A percentile compares a stretch with the other conserved stretches of the same genome.
Conservation (phyloP, 2,797 vertebrate species). For the Ciconia nigra region DNA sequence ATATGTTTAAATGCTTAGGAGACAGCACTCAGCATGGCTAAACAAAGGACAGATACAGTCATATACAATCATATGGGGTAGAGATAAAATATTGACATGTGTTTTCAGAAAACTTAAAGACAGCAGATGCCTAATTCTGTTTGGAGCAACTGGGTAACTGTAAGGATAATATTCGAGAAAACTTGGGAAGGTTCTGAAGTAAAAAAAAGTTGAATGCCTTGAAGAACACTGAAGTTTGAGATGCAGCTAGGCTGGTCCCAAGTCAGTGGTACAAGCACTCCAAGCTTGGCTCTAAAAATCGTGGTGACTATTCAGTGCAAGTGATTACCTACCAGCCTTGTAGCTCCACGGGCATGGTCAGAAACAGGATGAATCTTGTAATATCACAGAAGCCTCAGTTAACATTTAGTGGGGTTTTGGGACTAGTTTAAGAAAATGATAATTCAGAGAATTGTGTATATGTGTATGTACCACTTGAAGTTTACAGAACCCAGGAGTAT, state of each 20-base stretch:
- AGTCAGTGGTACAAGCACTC: background rate
- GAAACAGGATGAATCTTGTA: background rate
- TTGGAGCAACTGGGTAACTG: background rate
- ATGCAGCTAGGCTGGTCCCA: background rate
- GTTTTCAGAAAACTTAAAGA: background rate
- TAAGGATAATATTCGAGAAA: background rate
- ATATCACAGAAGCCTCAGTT: background rate
- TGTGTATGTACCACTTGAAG: background rate
- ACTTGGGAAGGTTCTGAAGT: background rate
- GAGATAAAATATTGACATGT: background rate
- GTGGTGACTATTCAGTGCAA: background rate
- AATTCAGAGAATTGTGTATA: background rate
- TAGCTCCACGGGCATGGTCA: background rate
- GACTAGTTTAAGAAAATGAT: background rate
- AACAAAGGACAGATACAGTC: background rate
- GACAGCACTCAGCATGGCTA: background rate
- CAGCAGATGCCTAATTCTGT: background rate
- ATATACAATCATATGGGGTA: background rate
- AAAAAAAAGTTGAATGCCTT: background rate
- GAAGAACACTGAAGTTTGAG: background rate
- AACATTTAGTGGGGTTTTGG: background rate
- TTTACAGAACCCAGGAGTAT: accelerated
- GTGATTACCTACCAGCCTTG: background rate
- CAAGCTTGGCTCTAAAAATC: background rate
- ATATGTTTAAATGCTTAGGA: background rate